Base-by-base conservation (phyloP, 37 sponge, comb jelly and placozoan genomes). In the Aplysina aerophoba region DNA sequence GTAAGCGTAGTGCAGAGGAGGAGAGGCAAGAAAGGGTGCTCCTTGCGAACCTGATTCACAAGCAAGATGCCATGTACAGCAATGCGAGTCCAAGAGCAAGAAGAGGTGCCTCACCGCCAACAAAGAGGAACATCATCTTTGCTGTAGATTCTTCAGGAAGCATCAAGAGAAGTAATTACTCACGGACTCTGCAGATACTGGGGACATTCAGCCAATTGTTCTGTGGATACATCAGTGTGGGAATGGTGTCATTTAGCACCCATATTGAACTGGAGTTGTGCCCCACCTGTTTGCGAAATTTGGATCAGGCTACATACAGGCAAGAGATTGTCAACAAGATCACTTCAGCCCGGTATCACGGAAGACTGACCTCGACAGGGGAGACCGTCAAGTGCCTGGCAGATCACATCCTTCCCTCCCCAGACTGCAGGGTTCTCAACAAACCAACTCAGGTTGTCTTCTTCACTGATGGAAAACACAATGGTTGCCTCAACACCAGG, bases 121-220 rank as follows among this genome's bases (percentile, higher is more conserved):
- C 78, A 25, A 16, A 38, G 20, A 75, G 78, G 11, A 75, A 75
- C 37, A 36, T 75, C 54, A 40, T 36, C 24, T 50, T 75, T 16
- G 78, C 40, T 22, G 78, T 75, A 24, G 78, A 75, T 36, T 75
- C 78, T 53, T 75, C 78, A 16, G 78, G 78, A 75, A 75, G 78
- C 37, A 75, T 75, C 1, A 44, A 44, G 20, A 40, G 40, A 37
- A 33, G 22, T 41, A 21, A 31, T 21, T 75, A 75, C 25, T 24
- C n/a, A 12, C 78, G 78, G 37, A 25, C 22, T 39, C 54, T 75
- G 22, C 20, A 41, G 37, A 44, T 75, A 14, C 37, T 75, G 54
- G 44, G 50, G 1, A 44, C 37, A 21, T 75, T 75, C 53, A 44
- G 50, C 54, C 15, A n/a, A 36, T 44, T 75, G 44, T 41, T 75